phyloP scores from a whole-genome alignment of 1,140 invertebrate genomes.

The Neelides sp. region DNA sequence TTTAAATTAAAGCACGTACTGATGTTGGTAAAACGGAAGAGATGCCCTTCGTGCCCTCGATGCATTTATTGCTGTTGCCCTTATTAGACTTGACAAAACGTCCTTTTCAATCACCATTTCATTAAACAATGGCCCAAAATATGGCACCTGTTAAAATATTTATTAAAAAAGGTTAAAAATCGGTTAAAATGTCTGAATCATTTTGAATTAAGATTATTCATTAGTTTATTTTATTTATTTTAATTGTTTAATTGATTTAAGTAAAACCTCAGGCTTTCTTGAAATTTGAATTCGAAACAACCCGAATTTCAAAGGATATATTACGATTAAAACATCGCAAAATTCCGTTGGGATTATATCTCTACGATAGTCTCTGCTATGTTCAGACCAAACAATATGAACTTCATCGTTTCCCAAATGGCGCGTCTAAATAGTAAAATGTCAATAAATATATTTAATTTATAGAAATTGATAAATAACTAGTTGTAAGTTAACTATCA shows the following conservation, averaged over 20 bases:
- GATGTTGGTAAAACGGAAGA: slow-evolving; percentile 79
- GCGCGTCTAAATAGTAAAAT: slow-evolving; percentile 61
- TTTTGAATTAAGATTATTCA: slow-evolving; percentile 4
- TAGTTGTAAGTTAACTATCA: not conserved
- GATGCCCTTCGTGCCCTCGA: slow-evolving; percentile 78
- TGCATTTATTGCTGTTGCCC: slow-evolving; percentile 81
- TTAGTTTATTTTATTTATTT: slow-evolving; percentile 1
- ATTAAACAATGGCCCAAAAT: slow-evolving; percentile 92
- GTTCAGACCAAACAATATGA: slow-evolving; percentile 98
- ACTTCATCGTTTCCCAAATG: slow-evolving; percentile 98
- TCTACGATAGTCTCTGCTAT: slow-evolving; percentile 82
- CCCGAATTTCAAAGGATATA: slow-evolving; percentile 78
- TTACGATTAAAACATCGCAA: slow-evolving; percentile 94
- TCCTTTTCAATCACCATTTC: slow-evolving; percentile 77
- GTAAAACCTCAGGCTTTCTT: slow-evolving; percentile 72
- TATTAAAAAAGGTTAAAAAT: slow-evolving; percentile 19
- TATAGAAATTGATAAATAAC: not conserved
- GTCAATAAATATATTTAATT: slow-evolving; percentile 19
- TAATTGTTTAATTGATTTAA: no score
- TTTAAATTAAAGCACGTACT: slow-evolving; percentile 46
- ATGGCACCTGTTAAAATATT: slow-evolving; percentile 61
- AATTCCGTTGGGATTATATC: slow-evolving; percentile 98
- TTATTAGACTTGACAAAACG: slow-evolving; percentile 71
- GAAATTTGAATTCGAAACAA: slow-evolving; percentile 70
- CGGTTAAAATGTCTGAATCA: not conserved